phyloP scores from a whole-genome alignment of 2,888 invertebrate genomes.

The Drosophila eohydei region DNA sequence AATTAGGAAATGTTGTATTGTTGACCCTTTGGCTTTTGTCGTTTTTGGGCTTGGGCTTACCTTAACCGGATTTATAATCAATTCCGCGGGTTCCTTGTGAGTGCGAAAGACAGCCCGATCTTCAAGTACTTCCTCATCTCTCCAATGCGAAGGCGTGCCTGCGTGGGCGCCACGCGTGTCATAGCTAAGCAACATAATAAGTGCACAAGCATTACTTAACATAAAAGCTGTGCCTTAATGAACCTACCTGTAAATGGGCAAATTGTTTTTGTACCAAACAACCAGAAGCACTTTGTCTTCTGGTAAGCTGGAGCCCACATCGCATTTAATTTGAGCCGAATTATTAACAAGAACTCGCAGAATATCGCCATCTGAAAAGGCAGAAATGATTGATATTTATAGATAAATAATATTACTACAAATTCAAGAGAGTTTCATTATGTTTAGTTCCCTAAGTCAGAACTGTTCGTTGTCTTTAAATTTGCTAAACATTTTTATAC shows the following conservation, averaged over 20 bases:
- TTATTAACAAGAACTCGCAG: constrained; percentile 88
- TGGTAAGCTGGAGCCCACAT: constrained; percentile 91
- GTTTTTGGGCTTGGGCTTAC: constrained; percentile 70
- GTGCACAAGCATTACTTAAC: background rate
- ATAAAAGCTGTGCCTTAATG: background rate
- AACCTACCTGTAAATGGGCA: constrained; percentile 94
- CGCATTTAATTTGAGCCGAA: constrained; percentile 93
- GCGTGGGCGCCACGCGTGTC: constrained; percentile 87
- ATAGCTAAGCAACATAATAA: constrained; percentile 85
- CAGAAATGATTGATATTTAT: background rate
- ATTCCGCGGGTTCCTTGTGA: constrained; percentile 87
- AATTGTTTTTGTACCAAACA: constrained; percentile 96
- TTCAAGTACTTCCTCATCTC: constrained; percentile 87
- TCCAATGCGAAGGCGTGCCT: constrained; percentile 88
- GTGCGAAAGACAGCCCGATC: constrained; percentile 87
- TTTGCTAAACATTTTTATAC: background rate
- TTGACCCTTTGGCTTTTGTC: constrained; percentile 41
- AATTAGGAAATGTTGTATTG: constrained; percentile 61
- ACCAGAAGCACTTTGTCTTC: constrained; percentile 93
- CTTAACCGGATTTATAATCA: constrained; percentile 87
- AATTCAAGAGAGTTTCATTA: no score
- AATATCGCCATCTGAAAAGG: constrained; percentile 85
- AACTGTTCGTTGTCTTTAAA: background rate
- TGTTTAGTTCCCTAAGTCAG: background rate
- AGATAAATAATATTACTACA: background rate